Evolutionary conservation across 2,797 vertebrate species (phyloP), one percentile per base, ranked within the genome.

Genomic region (Acrocephalus scirpaceus): DNA sequence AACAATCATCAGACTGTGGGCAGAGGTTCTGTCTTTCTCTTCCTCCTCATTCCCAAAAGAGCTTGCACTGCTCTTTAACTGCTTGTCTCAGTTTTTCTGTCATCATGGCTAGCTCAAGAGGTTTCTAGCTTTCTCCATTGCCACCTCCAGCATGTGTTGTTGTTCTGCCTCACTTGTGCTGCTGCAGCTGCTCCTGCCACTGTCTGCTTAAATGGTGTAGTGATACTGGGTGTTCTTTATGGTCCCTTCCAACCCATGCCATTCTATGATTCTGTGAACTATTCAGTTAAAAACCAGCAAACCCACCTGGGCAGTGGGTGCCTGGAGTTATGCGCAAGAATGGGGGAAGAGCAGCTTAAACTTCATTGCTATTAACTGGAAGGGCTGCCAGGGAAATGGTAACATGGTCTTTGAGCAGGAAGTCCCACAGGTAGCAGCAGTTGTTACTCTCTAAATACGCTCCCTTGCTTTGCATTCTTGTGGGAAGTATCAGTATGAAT

Each of bases 181-280:
- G 36, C 50, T 62, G 7, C n/a, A 38, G 6, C 47, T 65, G 13
- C 62, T 82, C 2, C 2, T 48, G 17, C 20, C 48, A 16, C 12
- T 79, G 2, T 7, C 21, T 0, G 0, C 16, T 56, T 23, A 57
- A 80, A 38, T 2, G 3, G 4, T 27, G 17, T 36, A 5, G 25
- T 26, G 42, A 15, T 60, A 16, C 29, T 19, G n/a, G 9, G 11
- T 65, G 38, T 27, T 45, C 50, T 10, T 83, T 19, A 51, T 26
- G 17, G 29, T 45, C 23, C 64, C 20, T 64, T 71, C 29, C 38
- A 40, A 26, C 29, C 5, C 17, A 44, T 32, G 17, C 44, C n/a
- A 11, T 76, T 76, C 51, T 30, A 0, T 57, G 36, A 19, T 51
- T 64, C 25, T 51, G 8, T 26, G 36, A 57, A 36, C 36, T 53